Base-by-base conservation (phyloP, 2,113 vertebrate genomes). In the Petromus typicus region DNA sequence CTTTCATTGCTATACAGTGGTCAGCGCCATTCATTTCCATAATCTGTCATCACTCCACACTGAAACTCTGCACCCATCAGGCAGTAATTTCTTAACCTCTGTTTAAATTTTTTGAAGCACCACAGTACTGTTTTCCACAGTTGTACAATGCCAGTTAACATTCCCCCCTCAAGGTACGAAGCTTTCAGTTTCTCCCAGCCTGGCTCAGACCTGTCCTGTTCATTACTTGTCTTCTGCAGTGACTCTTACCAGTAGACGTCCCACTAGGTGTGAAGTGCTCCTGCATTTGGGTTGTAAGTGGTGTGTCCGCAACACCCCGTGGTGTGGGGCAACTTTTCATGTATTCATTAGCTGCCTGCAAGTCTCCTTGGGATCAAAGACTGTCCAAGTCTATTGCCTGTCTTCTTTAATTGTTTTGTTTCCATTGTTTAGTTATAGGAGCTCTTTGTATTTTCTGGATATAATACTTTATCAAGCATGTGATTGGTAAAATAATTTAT, bases 401-500 rank as follows among this genome's bases (percentile, higher is more conserved):
- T 51, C 57, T 88, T 94, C 71, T 48, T 22, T 67, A 23, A 2
- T 1, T 71, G 76, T 40, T 84, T 63, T 12, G 7, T 57, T 67
- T 89, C 37, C 14, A 18, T 40, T 81, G 57, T 81, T 86, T 45
- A 56, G 7, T 37, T 89, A 34, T 10, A 66, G 30, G n/a, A 81
- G 11, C 82, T 37, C 37, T 79, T 90, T 75, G 23, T n/a, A n/a
- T 92, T 69, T 84, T 57, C 80, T 84, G 25, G 23, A 61, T 89
- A 86, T 71, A 95, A 93, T 40, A 14, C 22, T 14, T 78, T 83
- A n/a, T 37, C 59, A 67, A 16, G 71, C 20, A 22, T 27, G 23
- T 43, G 32, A 94, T 51, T 56, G 32, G 25, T 7, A 75, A 75
- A 90, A 80, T 87, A 87, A 76, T 94, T 89, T 63, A 23, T 89